Evolutionary conservation across 2,113 vertebrate genomes (phyloP).

Genomic region (Calyptommatus sinebrachiatus): DNA sequence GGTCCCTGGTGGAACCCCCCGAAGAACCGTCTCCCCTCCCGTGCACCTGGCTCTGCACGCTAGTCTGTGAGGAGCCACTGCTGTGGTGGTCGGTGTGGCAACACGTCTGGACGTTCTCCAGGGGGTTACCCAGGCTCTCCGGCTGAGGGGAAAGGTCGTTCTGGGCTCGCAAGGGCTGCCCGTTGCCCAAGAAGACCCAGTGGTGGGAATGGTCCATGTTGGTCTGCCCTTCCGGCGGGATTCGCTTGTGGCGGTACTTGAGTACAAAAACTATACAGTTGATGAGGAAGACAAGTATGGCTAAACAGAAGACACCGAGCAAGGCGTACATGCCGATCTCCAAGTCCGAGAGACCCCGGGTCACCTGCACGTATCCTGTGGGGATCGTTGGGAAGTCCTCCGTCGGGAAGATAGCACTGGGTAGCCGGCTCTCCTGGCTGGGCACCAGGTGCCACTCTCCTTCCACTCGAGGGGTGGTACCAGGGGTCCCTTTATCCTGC

Average conservation of each 20-base stretch:
- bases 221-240: slow-evolving; percentile 94
- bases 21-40: slow-evolving; percentile 94
- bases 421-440: slow-evolving; percentile 40
- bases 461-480: slow-evolving; percentile 77
- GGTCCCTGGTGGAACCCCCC: slow-evolving; percentile 87
- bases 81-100: slow-evolving; percentile 94
- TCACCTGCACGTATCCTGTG: slow-evolving; percentile 86
- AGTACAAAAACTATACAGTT: slow-evolving; percentile 98
- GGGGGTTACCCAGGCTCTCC: slow-evolving; percentile 82
- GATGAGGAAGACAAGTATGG: slow-evolving; percentile 97
- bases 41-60: slow-evolving; percentile 94
- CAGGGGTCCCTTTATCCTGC: slow-evolving; percentile 62
- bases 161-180: slow-evolving; percentile 88
- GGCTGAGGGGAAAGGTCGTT: slow-evolving; percentile 86
- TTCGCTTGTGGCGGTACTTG: slow-evolving; percentile 94
- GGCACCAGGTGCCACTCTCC: slow-evolving; percentile 67
- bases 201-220: slow-evolving; percentile 98
- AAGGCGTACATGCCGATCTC: slow-evolving; percentile 98
- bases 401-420: slow-evolving; percentile 68
- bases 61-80: slow-evolving; percentile 96
- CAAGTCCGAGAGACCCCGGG: slow-evolving; percentile 90
- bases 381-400: slow-evolving; percentile 87
- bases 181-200: slow-evolving; percentile 97
- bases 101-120: slow-evolving; percentile 88
- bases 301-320: slow-evolving; percentile 94